A percentile compares a stretch with the other conserved stretches of the same genome.
Conservation (phyloP, 1,140 invertebrate genomes). For the Octopus bimaculoides region DNA sequence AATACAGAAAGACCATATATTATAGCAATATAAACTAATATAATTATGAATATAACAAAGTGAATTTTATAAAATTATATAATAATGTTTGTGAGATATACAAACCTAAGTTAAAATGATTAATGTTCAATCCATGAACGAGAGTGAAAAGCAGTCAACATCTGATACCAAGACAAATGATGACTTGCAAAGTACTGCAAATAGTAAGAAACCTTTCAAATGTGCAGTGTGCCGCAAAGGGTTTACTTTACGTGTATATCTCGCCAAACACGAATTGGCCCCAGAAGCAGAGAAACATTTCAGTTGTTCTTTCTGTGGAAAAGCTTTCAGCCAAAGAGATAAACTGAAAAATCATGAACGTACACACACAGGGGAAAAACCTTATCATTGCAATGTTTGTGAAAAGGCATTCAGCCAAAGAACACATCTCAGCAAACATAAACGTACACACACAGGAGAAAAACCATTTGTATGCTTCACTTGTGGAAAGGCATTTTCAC, state of each 20-base stretch:
- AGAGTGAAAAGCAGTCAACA: too few relatives aligned
- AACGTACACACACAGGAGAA: slow-evolving; percentile 65
- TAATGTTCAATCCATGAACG: too few relatives aligned
- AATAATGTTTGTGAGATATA: too few relatives aligned
- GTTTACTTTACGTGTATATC: background rate
- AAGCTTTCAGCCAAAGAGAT: slow-evolving; percentile 14
- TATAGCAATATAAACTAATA: too few relatives aligned
- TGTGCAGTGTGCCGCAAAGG: slow-evolving; percentile 68
- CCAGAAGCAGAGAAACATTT: slow-evolving; percentile 62
- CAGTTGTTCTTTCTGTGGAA: slow-evolving; percentile 57
- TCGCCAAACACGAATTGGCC: background rate
- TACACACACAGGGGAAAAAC: slow-evolving; percentile 54
- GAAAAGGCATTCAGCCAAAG: slow-evolving; percentile 27
- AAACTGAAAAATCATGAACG: slow-evolving; percentile 46
- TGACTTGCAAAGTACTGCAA: too few relatives aligned
- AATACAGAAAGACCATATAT: too few relatives aligned
- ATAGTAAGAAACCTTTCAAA: slow-evolving; percentile 66
- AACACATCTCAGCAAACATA: slow-evolving; percentile 29
- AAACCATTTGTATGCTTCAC: slow-evolving; percentile 17
- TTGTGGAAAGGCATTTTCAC: slow-evolving; percentile 9
- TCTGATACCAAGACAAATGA: too few relatives aligned
- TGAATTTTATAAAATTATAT: too few relatives aligned
- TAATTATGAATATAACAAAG: too few relatives aligned
- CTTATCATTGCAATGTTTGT: slow-evolving; percentile 60
- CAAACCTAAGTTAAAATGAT: too few relatives aligned